Evolutionary conservation across 2,888 invertebrate species (phyloP).

Genomic region (Xylophagus ater): DNA sequence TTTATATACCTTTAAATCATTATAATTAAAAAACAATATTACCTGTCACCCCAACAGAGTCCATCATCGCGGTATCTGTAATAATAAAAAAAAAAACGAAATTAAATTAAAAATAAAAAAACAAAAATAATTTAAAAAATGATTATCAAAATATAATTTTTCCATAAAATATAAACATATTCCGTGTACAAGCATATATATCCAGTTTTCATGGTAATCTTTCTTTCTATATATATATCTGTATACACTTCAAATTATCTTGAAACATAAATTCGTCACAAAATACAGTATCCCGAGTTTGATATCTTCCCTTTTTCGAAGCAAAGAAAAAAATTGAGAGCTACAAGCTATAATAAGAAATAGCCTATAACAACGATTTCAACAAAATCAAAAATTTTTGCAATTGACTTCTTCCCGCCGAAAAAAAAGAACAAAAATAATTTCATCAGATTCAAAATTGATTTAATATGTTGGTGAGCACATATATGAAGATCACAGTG

Average conservation of each 20-base stretch:
- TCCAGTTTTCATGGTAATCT: too few relatives aligned
- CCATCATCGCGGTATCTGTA: conserved; percentile 81
- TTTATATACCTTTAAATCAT: too few relatives aligned
- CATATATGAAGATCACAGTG: too few relatives aligned
- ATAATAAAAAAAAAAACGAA: conserved; percentile 39
- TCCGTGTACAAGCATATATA: too few relatives aligned
- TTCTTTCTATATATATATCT: too few relatives aligned
- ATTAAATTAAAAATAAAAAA: conserved; percentile 13
- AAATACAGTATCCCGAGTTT: too few relatives aligned
- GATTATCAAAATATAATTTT: not conserved
- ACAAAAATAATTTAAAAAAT: not conserved
- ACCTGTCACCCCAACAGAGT: conserved; percentile 84
- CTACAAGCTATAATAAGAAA: not conserved
- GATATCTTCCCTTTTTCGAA: too few relatives aligned
- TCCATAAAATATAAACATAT: not conserved
- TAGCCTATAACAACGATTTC: not conserved
- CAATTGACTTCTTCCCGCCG: conserved; percentile 2
- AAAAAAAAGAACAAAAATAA: not conserved
- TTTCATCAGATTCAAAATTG: conserved; percentile 8
- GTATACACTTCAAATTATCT: conserved; percentile 15
- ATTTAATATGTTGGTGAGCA: conserved; percentile 8
- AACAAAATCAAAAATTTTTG: not conserved
- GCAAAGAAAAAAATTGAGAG: too few relatives aligned
- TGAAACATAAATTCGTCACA: conserved; percentile 14
- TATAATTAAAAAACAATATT: conserved; percentile 27